Evolutionary conservation across 2,888 invertebrate species (phyloP), one percentile per base, ranked within the genome.

Genomic region (Diaperis boleti): DNA sequence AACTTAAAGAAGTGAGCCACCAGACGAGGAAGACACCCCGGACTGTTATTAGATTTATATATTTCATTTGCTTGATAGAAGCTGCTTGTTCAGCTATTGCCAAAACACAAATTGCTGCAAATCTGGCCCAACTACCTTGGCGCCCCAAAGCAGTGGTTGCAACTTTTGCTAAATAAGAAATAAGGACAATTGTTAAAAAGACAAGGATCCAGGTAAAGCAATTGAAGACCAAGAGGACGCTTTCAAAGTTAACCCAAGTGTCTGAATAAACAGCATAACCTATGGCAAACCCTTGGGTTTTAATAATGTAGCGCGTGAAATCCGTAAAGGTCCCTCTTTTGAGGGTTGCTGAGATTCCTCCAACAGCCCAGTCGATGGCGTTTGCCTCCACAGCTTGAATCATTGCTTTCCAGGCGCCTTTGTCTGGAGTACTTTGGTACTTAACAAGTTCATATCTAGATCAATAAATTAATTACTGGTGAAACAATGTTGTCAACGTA

Each of bases 1-100:
- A 26, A 17, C 50, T 31, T n/a, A 59, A 54, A 42, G 57, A 60
- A 5, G 50, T 39, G 6, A 69, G 26, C 70, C 70, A 71, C 71
- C 71, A 71, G 1, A 66, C 17, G 2, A 63, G 1, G 39, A 71
- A 69, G 4, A 69, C 31, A 4, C 55, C 11, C 35, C 60, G 59
- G 13, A 67, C 44, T 7, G 54, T 54, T 2, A 39, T 7, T 7
- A n/a, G n/a, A n/a, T n/a, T n/a, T n/a, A n/a, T n/a, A n/a, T 18
- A 52, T 45, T 41, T 55, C 3, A 56, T 29, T 35, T 39, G 33
- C 1, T 22, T 5, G 6, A 18, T 3, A 2, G 44, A 14, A n/a
- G 50, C 33, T 11, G 64, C 6, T 62, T 66, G 66, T 29, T 64
- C 66, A 2, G 54, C 22, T 18, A 65, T 47, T 5, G 59, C 8